Percentiles rank a stretch among this genome's conserved stretches.
These are phyloP conservation scores for Leuciscus waleckii DNA, from an alignment of 2,797 vertebrate species.

Conservation along the genomic window DNA sequence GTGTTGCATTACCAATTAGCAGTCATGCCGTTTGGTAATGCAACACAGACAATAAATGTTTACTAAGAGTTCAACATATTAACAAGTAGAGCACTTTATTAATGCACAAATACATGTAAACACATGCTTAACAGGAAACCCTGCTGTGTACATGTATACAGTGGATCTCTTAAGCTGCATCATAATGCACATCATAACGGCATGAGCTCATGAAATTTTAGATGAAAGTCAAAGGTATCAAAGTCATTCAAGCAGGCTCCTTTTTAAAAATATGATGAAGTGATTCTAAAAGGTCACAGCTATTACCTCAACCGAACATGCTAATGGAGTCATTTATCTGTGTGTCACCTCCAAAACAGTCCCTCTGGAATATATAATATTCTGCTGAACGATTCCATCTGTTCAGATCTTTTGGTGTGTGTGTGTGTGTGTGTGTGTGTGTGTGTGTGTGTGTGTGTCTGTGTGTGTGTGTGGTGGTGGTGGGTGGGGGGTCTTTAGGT, in stretches of 20 bases:
- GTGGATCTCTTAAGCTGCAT: background rate
- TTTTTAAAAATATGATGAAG: conserved; percentile 8
- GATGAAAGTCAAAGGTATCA: conserved; percentile 21
- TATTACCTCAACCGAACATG: conserved; percentile 32
- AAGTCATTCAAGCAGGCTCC: background rate
- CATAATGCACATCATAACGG: background rate
- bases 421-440: background rate
- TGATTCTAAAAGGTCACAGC: conserved; percentile 32
- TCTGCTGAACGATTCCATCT: conserved; percentile 12
- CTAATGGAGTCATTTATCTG: conserved; percentile 23
- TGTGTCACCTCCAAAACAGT: conserved; percentile 35
- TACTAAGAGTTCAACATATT: background rate
- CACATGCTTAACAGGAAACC: background rate
- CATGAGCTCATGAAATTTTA: background rate
- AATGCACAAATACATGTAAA: conserved; percentile 2
- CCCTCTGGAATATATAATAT: conserved; percentile 6
- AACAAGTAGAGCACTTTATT: background rate
- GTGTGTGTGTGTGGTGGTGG: background rate
- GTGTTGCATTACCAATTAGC: background rate
- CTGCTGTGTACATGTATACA: background rate
- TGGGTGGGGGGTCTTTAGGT: no score
- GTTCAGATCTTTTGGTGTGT: background rate
- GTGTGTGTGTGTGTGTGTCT: background rate
- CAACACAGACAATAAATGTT: background rate
- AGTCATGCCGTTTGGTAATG: background rate